These are phyloP conservation scores for Pungitius pungitius DNA, from an alignment of 2,113 vertebrate species.

Conservation along the genomic window DNA sequence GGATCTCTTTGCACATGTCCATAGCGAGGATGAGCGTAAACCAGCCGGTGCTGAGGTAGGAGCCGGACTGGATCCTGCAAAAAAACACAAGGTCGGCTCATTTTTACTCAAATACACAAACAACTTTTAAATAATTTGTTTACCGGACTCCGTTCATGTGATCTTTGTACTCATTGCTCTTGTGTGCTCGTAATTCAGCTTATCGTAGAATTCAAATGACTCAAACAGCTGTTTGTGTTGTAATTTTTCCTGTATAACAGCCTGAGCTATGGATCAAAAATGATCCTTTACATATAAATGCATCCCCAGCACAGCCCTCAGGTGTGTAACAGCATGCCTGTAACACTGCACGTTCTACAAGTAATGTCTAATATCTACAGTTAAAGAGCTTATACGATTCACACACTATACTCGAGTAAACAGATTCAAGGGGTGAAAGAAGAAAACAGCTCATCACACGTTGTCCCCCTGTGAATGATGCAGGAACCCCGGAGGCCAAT, in stretches of 20 bases:
- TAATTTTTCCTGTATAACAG: background rate
- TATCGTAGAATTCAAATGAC: slow-evolving; percentile 35
- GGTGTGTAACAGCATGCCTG: background rate
- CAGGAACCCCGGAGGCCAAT: slow-evolving; percentile 21
- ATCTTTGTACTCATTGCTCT: slow-evolving; percentile 27
- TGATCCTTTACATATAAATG: slow-evolving; percentile 34
- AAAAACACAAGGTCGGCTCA: slow-evolving; percentile 56
- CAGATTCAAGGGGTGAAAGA: slow-evolving; percentile 1
- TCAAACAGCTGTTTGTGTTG: slow-evolving; percentile 41
- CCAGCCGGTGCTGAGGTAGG: slow-evolving; percentile 98
- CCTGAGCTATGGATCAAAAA: slow-evolving; percentile 8
- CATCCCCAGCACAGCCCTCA: background rate
- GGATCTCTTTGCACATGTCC: slow-evolving; percentile 97
- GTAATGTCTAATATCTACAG: background rate
- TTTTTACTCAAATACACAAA: slow-evolving; percentile 22
- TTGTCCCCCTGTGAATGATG: slow-evolving; percentile 13
- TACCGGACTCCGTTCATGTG: slow-evolving; percentile 1
- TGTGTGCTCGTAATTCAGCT: slow-evolving; percentile 12
- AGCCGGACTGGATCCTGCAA: slow-evolving; percentile 95
- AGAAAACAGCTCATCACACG: slow-evolving; percentile 3
- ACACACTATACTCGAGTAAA: background rate
- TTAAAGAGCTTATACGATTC: background rate
- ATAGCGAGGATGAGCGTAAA: slow-evolving; percentile 98
- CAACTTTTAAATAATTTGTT: background rate
- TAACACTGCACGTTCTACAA: background rate